Conservation (phyloP, 2,888 invertebrate species). For the Lottia scabra region DNA sequence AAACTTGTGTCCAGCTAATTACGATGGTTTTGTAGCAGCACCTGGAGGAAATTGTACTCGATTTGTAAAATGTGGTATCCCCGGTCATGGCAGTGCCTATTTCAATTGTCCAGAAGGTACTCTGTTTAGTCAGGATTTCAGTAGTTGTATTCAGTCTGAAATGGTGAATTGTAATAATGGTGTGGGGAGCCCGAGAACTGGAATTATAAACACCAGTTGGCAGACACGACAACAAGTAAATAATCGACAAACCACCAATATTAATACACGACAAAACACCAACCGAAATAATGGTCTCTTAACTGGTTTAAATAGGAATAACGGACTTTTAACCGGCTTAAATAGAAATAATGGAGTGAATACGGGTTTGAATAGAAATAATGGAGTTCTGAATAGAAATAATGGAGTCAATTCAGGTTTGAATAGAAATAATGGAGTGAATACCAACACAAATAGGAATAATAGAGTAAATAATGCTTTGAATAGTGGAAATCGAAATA, state of each 20-base stretch:
- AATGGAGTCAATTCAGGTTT: too few species aligned
- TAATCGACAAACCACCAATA: background rate
- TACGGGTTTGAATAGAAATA: too few species aligned
- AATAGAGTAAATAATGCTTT: too few species aligned
- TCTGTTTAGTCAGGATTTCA: background rate
- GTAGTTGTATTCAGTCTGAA: background rate
- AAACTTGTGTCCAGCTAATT: background rate
- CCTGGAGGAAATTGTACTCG: background rate
- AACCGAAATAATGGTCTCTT: too few species aligned
- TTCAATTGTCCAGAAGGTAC: background rate
- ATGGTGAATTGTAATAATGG: background rate
- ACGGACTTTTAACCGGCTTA: too few species aligned
- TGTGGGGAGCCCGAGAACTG: background rate
- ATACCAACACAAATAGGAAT: too few species aligned
- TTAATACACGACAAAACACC: background rate
- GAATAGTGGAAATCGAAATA: too few species aligned
- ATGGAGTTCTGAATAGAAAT: too few species aligned
- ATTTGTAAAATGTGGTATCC: background rate
- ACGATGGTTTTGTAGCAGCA: background rate
- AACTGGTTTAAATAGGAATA: too few species aligned
- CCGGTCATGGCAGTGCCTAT: background rate
- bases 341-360: too few species aligned
- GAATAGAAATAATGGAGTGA: too few species aligned
- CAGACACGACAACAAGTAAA: background rate
- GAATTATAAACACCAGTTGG: background rate